Conservation (phyloP, 2,888 invertebrate species). For the Neelides folsomi region DNA sequence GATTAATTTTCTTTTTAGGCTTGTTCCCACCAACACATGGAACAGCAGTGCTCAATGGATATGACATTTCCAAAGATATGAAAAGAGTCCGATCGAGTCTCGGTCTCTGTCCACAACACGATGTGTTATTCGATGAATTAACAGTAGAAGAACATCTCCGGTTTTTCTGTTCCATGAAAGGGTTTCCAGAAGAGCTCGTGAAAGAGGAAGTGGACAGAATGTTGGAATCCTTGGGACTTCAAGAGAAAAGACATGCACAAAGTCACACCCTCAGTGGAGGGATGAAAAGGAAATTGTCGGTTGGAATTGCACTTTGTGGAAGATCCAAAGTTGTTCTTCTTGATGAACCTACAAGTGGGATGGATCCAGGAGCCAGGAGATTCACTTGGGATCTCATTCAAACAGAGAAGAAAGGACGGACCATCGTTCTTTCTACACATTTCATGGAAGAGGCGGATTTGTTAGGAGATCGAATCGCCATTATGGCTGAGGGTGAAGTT, state of each 20-base stretch:
- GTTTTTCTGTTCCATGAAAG: constrained; percentile 68
- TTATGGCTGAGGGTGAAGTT: constrained; percentile 60
- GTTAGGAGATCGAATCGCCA: constrained; percentile 76
- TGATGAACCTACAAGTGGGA: constrained; percentile 42
- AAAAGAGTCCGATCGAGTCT: constrained; percentile 54
- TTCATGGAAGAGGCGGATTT: constrained; percentile 93
- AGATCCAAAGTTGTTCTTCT: constrained; percentile 40
- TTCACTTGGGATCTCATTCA: constrained; percentile 36
- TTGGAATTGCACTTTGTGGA: constrained; percentile 74
- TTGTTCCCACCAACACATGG: constrained; percentile 59
- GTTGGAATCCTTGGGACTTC: constrained; percentile 50
- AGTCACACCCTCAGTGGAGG: constrained; percentile 71
- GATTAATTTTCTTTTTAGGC: constrained; percentile 42
- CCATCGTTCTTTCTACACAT: constrained; percentile 82
- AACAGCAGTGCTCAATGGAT: constrained; percentile 55
- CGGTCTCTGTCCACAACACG: constrained; percentile 84
- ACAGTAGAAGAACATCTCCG: constrained; percentile 67
- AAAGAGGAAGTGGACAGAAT: constrained; percentile 44
- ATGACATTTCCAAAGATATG: constrained; percentile 53
- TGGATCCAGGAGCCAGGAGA: constrained; percentile 42
- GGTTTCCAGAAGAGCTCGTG: constrained; percentile 42
- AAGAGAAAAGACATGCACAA: constrained; percentile 48
- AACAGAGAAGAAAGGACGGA: constrained; percentile 52
- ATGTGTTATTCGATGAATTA: constrained; percentile 67
- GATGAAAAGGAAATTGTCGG: constrained; percentile 75